A percentile compares a stretch with the other conserved stretches of the same genome.
Evolutionary conservation across 2,888 invertebrate species (phyloP).

Genomic region (Plagodis dolabraria): DNA sequence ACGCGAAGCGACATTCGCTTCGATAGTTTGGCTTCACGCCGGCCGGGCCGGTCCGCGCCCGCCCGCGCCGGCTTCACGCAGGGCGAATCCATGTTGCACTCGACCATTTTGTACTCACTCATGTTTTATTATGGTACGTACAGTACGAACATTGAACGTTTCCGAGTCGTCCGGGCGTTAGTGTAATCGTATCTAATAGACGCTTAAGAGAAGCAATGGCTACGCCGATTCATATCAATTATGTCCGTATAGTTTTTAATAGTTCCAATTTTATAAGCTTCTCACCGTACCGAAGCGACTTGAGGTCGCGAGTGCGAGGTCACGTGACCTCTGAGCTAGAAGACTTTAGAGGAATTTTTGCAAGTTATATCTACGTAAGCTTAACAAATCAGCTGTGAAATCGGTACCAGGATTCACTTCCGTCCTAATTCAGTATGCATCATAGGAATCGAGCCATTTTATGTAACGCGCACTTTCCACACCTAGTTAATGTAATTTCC

Average conservation of each 20-base stretch:
- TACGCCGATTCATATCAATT: slow-evolving; percentile 84
- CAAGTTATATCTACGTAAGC: slow-evolving; percentile 81
- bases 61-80: slow-evolving; percentile 47
- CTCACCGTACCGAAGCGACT: slow-evolving; percentile 73
- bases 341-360: slow-evolving; percentile 77
- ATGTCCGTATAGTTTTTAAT: slow-evolving; percentile 83
- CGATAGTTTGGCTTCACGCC: slow-evolving; percentile 43
- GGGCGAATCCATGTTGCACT: slow-evolving; percentile 56
- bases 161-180: slow-evolving; percentile 67
- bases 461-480: slow-evolving; percentile 81
- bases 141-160: slow-evolving; percentile 53
- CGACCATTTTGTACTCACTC: slow-evolving; percentile 47
- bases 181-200: slow-evolving; percentile 77
- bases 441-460: slow-evolving; percentile 85
- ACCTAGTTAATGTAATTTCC: slow-evolving; percentile 77
- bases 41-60: slow-evolving; percentile 27
- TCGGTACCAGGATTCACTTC: slow-evolving; percentile 84
- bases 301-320: slow-evolving; percentile 67
- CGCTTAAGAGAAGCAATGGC: slow-evolving; percentile 79
- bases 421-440: slow-evolving; percentile 84
- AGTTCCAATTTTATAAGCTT: slow-evolving; percentile 81
- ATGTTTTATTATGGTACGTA: slow-evolving; percentile 50
- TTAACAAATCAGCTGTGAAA: slow-evolving; percentile 83
- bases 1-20: slow-evolving; percentile 59
- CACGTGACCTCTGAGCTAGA: slow-evolving; percentile 65